A percentile compares a stretch with the other conserved stretches of the same genome.
Evolutionary conservation across 2,888 invertebrate genomes (phyloP).

Genomic region (Muscina levida): DNA sequence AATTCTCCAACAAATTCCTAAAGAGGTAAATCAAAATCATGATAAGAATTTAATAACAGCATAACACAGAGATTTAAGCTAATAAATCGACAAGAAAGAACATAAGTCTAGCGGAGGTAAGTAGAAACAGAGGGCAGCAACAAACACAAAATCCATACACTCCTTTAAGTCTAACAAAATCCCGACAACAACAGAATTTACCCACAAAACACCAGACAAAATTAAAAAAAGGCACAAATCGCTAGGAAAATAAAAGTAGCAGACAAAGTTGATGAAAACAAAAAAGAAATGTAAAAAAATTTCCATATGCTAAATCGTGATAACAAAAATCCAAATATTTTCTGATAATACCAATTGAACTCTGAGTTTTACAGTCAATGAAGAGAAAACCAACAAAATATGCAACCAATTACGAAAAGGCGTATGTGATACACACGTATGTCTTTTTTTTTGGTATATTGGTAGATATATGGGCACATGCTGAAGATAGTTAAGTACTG

Average conservation of each 20-base stretch:
- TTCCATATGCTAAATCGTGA: conserved; percentile 38
- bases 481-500: too few species aligned
- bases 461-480: not conserved
- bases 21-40: conserved; percentile 10
- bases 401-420: conserved; percentile 25
- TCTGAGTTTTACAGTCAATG: conserved; percentile 12
- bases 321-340: conserved; percentile 33
- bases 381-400: not conserved
- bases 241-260: not conserved
- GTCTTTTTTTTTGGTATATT: too few species aligned
- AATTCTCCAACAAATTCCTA: conserved; percentile 7
- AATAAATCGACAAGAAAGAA: conserved; percentile 2
- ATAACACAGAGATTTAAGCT: conserved; percentile 25
- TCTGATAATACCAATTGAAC: conserved; percentile 14
- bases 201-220: conserved; percentile 14
- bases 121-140: not conserved
- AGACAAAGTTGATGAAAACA: conserved; percentile 8
- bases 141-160: not conserved
- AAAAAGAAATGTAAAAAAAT: not conserved
- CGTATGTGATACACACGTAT: conserved; percentile 8
- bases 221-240: conserved; percentile 29
- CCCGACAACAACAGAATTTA: conserved; percentile 1
- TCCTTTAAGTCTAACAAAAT: conserved; percentile 5
- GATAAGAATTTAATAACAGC: conserved; percentile 36
- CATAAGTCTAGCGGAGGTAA: conserved; percentile 6